These are phyloP conservation scores for Poecilia latipinna DNA, from an alignment of 2,113 vertebrate species.

Conservation along the genomic window DNA sequence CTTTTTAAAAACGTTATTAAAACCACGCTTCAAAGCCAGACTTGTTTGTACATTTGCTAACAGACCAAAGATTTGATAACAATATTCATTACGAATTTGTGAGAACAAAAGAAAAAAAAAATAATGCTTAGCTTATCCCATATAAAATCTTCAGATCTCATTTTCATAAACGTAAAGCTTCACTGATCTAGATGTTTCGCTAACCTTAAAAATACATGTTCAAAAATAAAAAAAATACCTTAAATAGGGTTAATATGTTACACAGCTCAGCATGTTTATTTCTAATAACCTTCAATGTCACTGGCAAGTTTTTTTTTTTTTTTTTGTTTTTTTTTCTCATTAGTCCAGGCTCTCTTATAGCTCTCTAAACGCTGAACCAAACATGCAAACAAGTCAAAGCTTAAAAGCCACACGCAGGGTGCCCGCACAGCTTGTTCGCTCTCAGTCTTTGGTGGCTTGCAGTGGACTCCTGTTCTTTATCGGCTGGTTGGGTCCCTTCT, in stretches of 20 bases:
- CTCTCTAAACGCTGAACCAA: neutral
- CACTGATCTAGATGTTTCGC: too few species aligned
- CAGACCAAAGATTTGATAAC: neutral
- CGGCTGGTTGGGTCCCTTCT: conserved; percentile 48
- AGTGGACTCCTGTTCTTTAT: conserved; percentile 40
- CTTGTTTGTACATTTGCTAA: neutral
- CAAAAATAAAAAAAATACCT: neutral
- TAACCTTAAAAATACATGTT: too few species aligned
- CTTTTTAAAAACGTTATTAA: too few species aligned
- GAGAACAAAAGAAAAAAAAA: neutral
- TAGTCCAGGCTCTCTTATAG: neutral
- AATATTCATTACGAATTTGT: neutral
- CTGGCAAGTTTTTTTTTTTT: neutral
- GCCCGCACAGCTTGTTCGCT: conserved; percentile 1
- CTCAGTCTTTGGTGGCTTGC: conserved; percentile 17
- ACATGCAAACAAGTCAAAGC: conserved; percentile 22
- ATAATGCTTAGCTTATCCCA: neutral
- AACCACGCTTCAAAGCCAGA: neutral
- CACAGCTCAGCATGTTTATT: neutral
- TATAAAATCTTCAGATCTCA: neutral
- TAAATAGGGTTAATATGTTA: neutral
- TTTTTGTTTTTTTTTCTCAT: neutral
- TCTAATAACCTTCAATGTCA: conserved; percentile 1
- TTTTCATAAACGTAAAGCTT: neutral
- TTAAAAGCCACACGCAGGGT: conserved; percentile 7